Conservation (phyloP, 1,140 invertebrate species). For the Psilanteris sp. region DNA sequence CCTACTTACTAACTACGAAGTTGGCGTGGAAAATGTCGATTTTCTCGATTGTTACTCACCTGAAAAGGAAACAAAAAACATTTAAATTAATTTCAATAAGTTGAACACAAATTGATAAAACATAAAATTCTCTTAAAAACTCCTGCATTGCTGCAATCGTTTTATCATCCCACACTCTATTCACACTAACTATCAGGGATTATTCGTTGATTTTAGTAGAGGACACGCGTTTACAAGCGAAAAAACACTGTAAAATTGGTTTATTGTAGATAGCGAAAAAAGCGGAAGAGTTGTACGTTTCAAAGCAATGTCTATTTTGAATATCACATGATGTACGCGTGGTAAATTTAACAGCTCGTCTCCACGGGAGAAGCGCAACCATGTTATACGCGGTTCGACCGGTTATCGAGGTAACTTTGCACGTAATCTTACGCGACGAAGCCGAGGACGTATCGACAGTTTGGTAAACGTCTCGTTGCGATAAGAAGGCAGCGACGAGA, state of each 20-base stretch:
- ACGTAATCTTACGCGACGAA: slow-evolving; percentile 49
- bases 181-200: slow-evolving; percentile 22
- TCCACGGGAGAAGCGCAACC: slow-evolving; percentile 7
- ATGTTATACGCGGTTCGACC: slow-evolving; percentile 19
- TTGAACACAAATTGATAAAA: too few species aligned
- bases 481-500: slow-evolving; percentile 40
- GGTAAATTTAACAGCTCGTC: slow-evolving; percentile 33
- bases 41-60: slow-evolving; percentile 13
- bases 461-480: slow-evolving; percentile 56
- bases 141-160: slow-evolving; percentile 29
- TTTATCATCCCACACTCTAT: slow-evolving; percentile 25
- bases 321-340: slow-evolving; percentile 22
- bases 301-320: slow-evolving; percentile 41
- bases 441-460: slow-evolving; percentile 57
- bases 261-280: too few species aligned
- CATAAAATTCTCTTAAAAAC: slow-evolving; percentile 35
- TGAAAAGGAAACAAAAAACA: slow-evolving; percentile 42
- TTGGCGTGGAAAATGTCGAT: too few species aligned
- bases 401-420: slow-evolving; percentile 53
- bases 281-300: too few species aligned
- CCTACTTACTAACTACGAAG: too few species aligned
- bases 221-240: too few species aligned
- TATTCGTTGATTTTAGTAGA: too few species aligned
- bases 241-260: too few species aligned
- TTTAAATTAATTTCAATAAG: too few species aligned